Base-by-base conservation (phyloP, 2,888 invertebrate genomes). In the Lordiphosa fenestrarum region DNA sequence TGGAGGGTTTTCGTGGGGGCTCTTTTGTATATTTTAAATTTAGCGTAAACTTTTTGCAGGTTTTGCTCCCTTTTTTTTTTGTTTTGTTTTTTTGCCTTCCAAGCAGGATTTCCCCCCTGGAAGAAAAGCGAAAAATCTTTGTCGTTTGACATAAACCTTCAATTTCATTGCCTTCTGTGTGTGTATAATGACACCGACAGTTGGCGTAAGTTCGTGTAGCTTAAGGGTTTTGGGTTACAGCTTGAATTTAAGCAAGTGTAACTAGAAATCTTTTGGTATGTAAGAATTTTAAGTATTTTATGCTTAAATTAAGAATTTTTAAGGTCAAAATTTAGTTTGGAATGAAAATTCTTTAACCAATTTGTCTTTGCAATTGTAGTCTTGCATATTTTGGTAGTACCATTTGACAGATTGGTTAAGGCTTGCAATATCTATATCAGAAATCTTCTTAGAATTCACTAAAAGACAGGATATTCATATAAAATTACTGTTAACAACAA, bases 121-220 rank as follows among this genome's bases (percentile, higher is more conserved):
- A 68, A 58, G 70, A 54, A 82, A 78, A 77, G 75, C 75, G 80
- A 77, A 78, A 82, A 72, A 70, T 70, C 59, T n/a, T 15, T 30
- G 30, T 30, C 30, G 30, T 30, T 30, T 30, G 10, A 30, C 37
- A 36, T 36, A 37, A 25, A 59, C 50, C 50, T 35, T 40, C 30
- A 33, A 10, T 47, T 44, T 33, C 6, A 12, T 19, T 12, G 40
- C 46, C 47, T 47, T 47, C 65, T 50, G 56, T 55, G 51, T 15
- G 15, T 35, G 64, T 55, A 51, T 55, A 63, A 64, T 64, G 19
- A 41, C 15, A 21, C 9, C n/a, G 33, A 15, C 44, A 44, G 15
- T 30, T 44, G 44, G 44, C 30, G 33, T 5, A 44, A 33, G 15
- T 33, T 44, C 5, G 10, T 10, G 10, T 3, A 25, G 3, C 25